Evolutionary conservation across 30 jellyfish, hydroid and myxozoan genomes (phyloP).

Genomic region (Pseudorhiza aurosa): DNA sequence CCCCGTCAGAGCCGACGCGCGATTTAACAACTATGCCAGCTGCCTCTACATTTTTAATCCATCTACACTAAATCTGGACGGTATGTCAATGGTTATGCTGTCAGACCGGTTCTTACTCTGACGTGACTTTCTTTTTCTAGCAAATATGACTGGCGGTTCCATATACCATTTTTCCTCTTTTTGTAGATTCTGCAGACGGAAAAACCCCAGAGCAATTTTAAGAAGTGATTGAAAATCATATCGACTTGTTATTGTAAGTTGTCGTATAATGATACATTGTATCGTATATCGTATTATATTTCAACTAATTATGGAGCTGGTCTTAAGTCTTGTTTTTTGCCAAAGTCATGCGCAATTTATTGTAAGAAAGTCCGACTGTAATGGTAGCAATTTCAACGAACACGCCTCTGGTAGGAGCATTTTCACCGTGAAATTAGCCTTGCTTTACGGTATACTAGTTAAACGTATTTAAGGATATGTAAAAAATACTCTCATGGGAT

Average conservation of each 20-base stretch:
- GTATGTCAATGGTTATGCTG: too few species aligned
- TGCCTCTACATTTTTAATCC: too few species aligned
- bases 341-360: slow-evolving; percentile 6
- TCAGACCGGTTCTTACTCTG: too few species aligned
- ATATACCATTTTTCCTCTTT: too few species aligned
- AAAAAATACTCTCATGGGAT: neutral
- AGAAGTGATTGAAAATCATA: neutral
- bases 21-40: too few species aligned
- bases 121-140: neutral
- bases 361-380: slow-evolving; percentile 30
- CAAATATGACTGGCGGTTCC: too few species aligned
- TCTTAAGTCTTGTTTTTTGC: slow-evolving; percentile 42
- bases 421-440: neutral
- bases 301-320: slow-evolving; percentile 73
- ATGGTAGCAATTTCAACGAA: neutral
- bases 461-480: slow-evolving; percentile 17
- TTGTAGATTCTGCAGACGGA: slow-evolving; percentile 34
- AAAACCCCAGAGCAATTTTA: slow-evolving; percentile 23
- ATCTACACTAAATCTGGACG: too few species aligned
- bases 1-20: too few species aligned
- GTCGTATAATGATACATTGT: slow-evolving; percentile 36
- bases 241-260: slow-evolving; percentile 32
- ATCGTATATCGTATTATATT: slow-evolving; percentile 46
- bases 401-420: slow-evolving; percentile 52
- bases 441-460: neutral